These are phyloP conservation scores for Atopsyche davidsoni DNA, from an alignment of 1,140 invertebrate genomes.

Conservation along the genomic window DNA sequence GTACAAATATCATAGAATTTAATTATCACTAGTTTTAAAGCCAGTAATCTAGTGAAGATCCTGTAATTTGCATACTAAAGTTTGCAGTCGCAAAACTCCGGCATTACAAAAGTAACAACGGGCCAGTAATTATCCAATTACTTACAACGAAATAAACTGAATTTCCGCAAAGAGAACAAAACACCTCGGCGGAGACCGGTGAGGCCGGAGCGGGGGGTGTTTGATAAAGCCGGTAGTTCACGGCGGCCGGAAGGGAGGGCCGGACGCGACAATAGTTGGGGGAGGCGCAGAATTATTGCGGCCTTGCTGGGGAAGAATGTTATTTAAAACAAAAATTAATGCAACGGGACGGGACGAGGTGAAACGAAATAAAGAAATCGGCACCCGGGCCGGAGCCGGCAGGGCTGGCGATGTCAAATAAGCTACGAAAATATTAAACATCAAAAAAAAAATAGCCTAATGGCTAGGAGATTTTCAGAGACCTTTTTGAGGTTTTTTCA, in stretches of 20 bases:
- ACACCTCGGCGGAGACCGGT: too few relatives aligned
- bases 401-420: background rate
- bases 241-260: background rate
- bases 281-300: slow-evolving; percentile 16
- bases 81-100: too few relatives aligned
- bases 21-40: too few relatives aligned
- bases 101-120: too few relatives aligned
- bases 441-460: background rate
- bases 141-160: too few relatives aligned
- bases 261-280: slow-evolving; percentile 22
- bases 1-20: too few relatives aligned
- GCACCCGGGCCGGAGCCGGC: slow-evolving; percentile 8
- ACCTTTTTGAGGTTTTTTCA: too few relatives aligned
- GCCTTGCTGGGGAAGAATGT: slow-evolving; percentile 19
- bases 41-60: too few relatives aligned
- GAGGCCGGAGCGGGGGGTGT: background rate
- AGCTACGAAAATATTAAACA: slow-evolving; percentile 1
- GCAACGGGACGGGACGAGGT: slow-evolving; percentile 16
- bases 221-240: slow-evolving; percentile 1
- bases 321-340: slow-evolving; percentile 20
- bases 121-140: too few relatives aligned
- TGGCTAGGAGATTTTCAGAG: too few relatives aligned
- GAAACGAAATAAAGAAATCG: slow-evolving; percentile 25
- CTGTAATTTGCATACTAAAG: too few relatives aligned
- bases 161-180: too few relatives aligned